Evolutionary conservation across 2,797 vertebrate species (phyloP).

Genomic region (Spinus olivaceus): DNA sequence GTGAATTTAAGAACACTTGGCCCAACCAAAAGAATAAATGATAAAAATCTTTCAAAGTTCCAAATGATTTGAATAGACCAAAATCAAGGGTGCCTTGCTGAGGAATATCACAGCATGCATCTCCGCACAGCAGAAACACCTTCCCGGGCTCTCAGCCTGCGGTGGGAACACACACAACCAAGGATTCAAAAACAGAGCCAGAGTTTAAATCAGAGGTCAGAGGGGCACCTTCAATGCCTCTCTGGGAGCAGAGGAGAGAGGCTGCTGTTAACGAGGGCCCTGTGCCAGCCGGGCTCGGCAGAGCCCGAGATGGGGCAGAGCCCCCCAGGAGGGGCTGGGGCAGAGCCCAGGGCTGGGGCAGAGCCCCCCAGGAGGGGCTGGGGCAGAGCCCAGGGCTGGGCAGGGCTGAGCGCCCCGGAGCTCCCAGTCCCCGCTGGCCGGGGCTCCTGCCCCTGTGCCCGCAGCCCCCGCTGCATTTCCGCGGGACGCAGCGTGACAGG

Average conservation of each 20-base stretch:
- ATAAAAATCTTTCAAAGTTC: background rate
- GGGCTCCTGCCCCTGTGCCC: background rate
- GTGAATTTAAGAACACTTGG: background rate
- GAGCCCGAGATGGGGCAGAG: too few relatives aligned
- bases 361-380: too few relatives aligned
- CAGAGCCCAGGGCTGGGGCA: too few relatives aligned
- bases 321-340: too few relatives aligned
- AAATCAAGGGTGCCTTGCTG: background rate
- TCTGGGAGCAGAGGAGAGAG: background rate
- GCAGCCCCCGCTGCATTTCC: background rate
- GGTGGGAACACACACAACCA: background rate
- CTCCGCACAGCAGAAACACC: background rate
- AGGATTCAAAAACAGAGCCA: background rate
- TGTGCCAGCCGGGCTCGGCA: background rate
- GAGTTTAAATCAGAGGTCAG: background rate
- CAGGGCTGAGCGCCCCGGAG: background rate
- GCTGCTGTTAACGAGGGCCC: background rate
- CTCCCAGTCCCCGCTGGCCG: background rate
- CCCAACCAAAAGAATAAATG: background rate
- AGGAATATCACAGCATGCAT: fast-evolving
- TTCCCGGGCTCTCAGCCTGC: background rate
- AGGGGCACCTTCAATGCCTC: background rate
- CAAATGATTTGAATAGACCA: background rate
- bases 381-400: too few relatives aligned
- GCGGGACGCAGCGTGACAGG: constrained; percentile 12